Evolutionary conservation across 2,797 vertebrate genomes (phyloP), one percentile per base, ranked within the genome.

Genomic region (Characodon lateralis): DNA sequence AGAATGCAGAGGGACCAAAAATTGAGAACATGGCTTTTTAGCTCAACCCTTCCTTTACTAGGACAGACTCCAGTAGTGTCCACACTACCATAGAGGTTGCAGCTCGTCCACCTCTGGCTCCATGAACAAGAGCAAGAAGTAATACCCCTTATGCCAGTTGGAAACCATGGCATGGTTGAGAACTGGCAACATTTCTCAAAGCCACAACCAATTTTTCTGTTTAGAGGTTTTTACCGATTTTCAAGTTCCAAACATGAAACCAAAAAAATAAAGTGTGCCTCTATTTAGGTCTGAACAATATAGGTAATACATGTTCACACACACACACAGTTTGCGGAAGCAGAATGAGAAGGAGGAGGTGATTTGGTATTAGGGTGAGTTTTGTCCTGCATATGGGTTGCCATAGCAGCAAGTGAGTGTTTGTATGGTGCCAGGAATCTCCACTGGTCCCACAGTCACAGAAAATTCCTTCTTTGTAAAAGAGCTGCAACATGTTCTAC

Each of bases 391-490:
- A 76, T 83, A 76, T 84, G 77, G 72, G 94, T 93, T 94, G 88
- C 89, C 91, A 93, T 93, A 91, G 92, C 35, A 92, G 79, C 88
- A 82, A 74, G 83, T 82, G 81, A 71, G 81, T 83, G 81, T 76
- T 3, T 35, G 84, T 82, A 86, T 70, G 39, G 73, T 85, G 88
- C 84, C 89, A 91, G 86, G 78, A 88, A 92, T 94, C 90, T 91
- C 83, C 83, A 18, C 81, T 76, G 79, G 88, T 85, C 91, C 82
- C 71, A 78, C 81, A 93, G 90, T 50, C 81, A 80, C 65, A 72
- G 24, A 46, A 70, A 70, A 70, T 70, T 69, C 43, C 43, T 26
- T 48, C 66, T 28, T 26, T 26, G 24, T 26, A 48, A 48, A 43
- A 46, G 12, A 70, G n/a, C n/a, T 46, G 13, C 26, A 48, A 70